Conservation (phyloP, 2,113 vertebrate genomes). For the Progne subis region DNA sequence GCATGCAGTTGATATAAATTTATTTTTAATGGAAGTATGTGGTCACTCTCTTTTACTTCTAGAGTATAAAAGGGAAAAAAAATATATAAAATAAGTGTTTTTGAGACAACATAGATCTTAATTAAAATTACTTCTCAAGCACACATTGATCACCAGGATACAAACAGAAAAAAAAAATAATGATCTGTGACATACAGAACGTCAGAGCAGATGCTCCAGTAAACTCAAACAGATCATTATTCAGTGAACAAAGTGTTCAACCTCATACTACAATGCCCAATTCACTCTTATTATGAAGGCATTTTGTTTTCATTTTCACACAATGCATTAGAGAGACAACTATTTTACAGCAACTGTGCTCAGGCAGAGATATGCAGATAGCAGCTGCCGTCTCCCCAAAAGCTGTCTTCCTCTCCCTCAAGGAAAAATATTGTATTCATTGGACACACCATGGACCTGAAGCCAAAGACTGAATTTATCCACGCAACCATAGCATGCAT, state of each 20-base stretch:
- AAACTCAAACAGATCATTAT: constrained; percentile 1
- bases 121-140: neutral
- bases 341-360: neutral
- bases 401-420: neutral
- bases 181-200: neutral
- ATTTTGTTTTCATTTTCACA: neutral
- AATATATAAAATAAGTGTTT: neutral
- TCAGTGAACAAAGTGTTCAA: neutral
- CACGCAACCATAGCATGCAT: neutral
- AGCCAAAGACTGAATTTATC: neutral
- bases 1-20: neutral
- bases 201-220: neutral
- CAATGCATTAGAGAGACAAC: neutral
- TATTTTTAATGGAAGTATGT: neutral
- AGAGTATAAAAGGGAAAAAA: neutral
- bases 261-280: neutral
- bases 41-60: neutral
- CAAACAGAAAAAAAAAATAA: neutral
- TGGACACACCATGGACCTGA: neutral
- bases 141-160: neutral
- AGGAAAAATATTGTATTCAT: neutral
- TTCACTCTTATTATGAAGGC: neutral
- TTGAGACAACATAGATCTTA: neutral
- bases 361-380: neutral
- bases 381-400: neutral